Base-by-base conservation (phyloP, 2,797 vertebrate species). In the Salarias fasciatus region DNA sequence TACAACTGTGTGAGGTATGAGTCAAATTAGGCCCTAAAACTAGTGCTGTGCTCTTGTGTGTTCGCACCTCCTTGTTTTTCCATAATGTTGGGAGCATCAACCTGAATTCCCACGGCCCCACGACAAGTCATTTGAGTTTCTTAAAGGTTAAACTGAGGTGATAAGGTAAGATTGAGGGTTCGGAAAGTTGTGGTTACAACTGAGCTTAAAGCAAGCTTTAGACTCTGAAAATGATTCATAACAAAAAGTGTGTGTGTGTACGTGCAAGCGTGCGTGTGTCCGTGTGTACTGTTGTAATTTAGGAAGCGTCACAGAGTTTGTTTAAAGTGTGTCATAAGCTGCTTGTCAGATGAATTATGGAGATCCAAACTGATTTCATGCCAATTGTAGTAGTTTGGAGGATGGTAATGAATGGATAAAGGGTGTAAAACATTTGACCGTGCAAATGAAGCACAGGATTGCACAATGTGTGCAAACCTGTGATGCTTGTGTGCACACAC, bases 281-380 rank as follows among this genome's bases (percentile, higher is more conserved):
- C 62, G 28, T 50, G 47, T 45, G 28, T 43, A 30, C 12, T 59
- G 53, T 58, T 42, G 30, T 40, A 28, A 11, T 52, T 67, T 63
- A 29, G 31, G 11, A 0, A 37, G 12, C 48, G 53, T 36, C 31
- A 54, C 11, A 51, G 4, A 30, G 38, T 60, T 69, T 52, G 15
- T 35, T 14, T 41, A 36, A 52, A 63, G 10, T 48, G 8, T 42
- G 28, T 8, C 41, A 53, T 11, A 70, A 47, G 47, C 15, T 38
- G 8, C 5, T 51, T 35, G 5, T 36, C 28, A 12, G 37, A 47
- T 49, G 4, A 18, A 6, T 63, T 66, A 8, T 13, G n/a, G 41
- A 40, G 12, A 49, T 38, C 11, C 9, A 51, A 33, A 38, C 41
- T 58, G 41, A 50, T 13, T 28, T 41, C 10, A 30, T 24, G 12